A percentile compares a stretch with the other conserved stretches of the same genome.
Conservation (phyloP, 64 coral and sea anemone genomes). For the Stylophora pistillata region DNA sequence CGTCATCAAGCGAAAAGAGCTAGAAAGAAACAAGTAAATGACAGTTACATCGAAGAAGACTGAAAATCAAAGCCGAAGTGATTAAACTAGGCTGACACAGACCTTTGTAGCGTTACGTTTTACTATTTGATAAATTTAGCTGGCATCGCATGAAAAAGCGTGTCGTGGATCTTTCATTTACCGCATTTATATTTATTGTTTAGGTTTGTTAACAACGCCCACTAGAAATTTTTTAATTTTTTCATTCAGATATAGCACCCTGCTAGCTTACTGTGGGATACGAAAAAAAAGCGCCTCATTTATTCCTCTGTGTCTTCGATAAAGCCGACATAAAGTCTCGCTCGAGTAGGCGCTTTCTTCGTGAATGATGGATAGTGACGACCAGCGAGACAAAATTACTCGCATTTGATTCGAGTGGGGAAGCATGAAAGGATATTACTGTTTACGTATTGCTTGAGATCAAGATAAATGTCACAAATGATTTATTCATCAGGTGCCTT, state of each 20-base stretch:
- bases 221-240: background rate
- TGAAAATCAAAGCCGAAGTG: no score
- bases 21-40: no score
- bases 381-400: background rate
- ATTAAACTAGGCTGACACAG: no score
- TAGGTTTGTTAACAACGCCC: background rate
- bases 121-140: no score
- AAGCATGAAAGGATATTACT: slow-evolving; percentile 7
- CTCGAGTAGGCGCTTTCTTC: background rate
- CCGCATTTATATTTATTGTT: background rate
- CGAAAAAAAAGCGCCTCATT: background rate
- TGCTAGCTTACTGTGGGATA: background rate
- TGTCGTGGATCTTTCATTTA: background rate
- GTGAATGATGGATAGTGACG: background rate
- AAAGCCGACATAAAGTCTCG: background rate
- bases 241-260: background rate
- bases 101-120: no score
- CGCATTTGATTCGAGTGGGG: background rate
- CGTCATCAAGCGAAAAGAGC: no score
- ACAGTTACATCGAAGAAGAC: no score
- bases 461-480: slow-evolving; percentile 29
- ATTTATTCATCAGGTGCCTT: background rate
- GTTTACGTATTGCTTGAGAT: slow-evolving; percentile 26
- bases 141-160: no score
- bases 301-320: background rate